Percentiles rank a stretch among this genome's conserved stretches.
Conservation (phyloP, 2,888 invertebrate genomes). For the Thyatira batis region DNA sequence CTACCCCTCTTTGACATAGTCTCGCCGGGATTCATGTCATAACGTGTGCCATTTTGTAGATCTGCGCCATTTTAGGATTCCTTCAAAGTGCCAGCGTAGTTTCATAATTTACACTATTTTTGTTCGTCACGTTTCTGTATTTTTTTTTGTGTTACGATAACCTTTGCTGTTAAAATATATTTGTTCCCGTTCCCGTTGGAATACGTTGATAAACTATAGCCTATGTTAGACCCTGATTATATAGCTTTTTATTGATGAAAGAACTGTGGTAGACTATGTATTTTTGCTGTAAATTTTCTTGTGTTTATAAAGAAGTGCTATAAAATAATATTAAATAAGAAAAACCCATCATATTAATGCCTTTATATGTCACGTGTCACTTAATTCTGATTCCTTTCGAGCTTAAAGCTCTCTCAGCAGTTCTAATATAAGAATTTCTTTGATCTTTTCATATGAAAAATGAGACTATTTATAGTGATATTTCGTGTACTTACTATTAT, state of each 20-base stretch:
- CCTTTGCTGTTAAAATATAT: background rate
- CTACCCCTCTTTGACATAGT: background rate
- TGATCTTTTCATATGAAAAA: background rate
- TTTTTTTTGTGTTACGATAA: no score
- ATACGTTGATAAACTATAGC: no score
- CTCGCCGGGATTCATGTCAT: conserved; percentile 9
- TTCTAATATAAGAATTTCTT: background rate
- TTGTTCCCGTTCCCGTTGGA: no score
- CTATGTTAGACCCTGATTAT: no score
- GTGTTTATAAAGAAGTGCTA: no score
- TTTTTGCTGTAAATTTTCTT: no score
- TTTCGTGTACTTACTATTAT: background rate
- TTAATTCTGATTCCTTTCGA: background rate
- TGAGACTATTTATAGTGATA: background rate
- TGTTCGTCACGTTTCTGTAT: background rate
- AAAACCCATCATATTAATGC: background rate
- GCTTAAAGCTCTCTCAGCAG: background rate
- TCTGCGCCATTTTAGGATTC: conserved; percentile 19
- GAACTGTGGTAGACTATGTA: no score
- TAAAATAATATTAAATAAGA: background rate
- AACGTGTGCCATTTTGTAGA: conserved; percentile 25
- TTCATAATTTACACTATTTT: background rate
- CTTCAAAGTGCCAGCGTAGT: background rate
- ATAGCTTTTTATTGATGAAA: no score
- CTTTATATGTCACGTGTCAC: background rate